Base-by-base conservation (phyloP, 2,888 invertebrate genomes). In the Uropetala carovei region DNA sequence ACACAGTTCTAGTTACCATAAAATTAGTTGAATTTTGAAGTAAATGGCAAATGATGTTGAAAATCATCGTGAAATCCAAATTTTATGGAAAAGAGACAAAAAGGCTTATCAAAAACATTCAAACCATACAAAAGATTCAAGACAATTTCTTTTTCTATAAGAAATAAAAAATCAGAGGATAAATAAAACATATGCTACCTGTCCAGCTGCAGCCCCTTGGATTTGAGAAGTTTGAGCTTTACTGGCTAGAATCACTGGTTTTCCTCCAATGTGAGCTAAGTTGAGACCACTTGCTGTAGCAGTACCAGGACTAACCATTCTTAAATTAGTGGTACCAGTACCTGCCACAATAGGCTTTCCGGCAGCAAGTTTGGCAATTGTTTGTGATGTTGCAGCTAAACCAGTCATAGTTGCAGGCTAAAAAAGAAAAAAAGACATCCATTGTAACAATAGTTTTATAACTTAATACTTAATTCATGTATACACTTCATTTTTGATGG, bases 231-330 rank as follows among this genome's bases (percentile, higher is more conserved):
- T 95, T 94, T 95, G 95, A 81, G 92, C 92, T 92, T 95, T 95
- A 93, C 95, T 95, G 0, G 96, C 95, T 86, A 96, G 94, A 91
- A 96, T 94, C 18, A 96, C 95, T 57, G 96, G 96, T 94, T 96
- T 96, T 11, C 96, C 96, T 86, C 95, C 96, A 59, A 96, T 95
- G 92, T 96, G 96, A 0, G 96, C 95, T 92, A 96, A 94, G 94
- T 96, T 96, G 89, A 96, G 93, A 93, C 95, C 93, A 58, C 92
- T 93, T 9, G 93, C 83, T 60, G 93, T 91, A 16, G 93, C 82
- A 30, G 92, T 68, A 57, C 93, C 94, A 94, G 22, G 95, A 94
- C 0, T 96, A 95, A 96, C 95, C 95, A 96, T 96, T 18, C 96
- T 94, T 92, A 96, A 93, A 82, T 93, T 93, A 30, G 93, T 89